Evolutionary conservation across 2,113 vertebrate species (phyloP).

Genomic region (Cephalopterus ornatus): DNA sequence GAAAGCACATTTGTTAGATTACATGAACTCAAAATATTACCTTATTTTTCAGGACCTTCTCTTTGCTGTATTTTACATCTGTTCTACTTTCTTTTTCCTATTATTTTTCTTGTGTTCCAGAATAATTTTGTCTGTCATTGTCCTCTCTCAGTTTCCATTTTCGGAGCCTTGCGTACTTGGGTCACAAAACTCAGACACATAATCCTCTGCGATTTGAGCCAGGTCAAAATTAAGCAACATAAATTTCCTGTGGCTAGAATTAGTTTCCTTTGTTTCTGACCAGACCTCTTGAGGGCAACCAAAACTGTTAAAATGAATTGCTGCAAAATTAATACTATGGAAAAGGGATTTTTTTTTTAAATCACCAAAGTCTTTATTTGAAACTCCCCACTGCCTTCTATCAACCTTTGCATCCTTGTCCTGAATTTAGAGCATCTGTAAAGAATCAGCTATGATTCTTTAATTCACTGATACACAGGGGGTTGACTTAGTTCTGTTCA

Average conservation of each 20-base stretch:
- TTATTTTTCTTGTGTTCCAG: not conserved
- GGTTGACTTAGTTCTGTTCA: not conserved
- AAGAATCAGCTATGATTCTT: not conserved
- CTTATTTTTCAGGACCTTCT: not conserved
- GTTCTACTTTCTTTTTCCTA: not conserved
- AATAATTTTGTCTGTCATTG: not conserved
- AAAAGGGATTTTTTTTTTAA: not conserved
- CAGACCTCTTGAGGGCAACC: constrained; percentile 2
- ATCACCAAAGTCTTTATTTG: not conserved
- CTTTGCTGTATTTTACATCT: not conserved
- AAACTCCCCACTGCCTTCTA: constrained; percentile 22
- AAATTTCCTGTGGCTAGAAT: constrained; percentile 35
- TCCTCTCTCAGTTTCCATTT: not conserved
- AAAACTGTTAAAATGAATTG: constrained; percentile 7
- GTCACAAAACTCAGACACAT: not conserved
- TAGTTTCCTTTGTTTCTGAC: not conserved
- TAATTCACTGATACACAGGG: not conserved
- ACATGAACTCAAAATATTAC: not conserved
- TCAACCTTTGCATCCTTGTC: not conserved
- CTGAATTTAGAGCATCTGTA: constrained; percentile 13
- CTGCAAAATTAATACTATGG: constrained; percentile 9
- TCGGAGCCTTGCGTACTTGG: not conserved
- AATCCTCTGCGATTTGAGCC: not conserved
- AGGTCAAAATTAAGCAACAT: constrained; percentile 37
- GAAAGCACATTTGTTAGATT: not conserved